Evolutionary conservation across 2,888 invertebrate genomes (phyloP), one percentile per base, ranked within the genome.

Genomic region (Sinhomidia bicolor): DNA sequence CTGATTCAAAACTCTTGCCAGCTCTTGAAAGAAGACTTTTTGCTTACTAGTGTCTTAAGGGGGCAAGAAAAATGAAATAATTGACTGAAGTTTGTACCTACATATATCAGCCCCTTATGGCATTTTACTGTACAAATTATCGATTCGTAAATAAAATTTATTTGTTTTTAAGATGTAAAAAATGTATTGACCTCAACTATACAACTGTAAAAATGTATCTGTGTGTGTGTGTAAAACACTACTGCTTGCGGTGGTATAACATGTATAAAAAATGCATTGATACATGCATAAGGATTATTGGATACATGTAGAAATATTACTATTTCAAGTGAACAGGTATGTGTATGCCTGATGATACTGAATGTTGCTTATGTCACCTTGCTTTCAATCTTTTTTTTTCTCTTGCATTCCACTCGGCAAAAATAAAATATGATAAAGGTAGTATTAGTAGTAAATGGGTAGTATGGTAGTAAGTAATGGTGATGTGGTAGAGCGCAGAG

Each of bases 341-440:
- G 26, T 10, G 12, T 14, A 2, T n/a, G 51, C 14, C n/a, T 51
- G 10, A n/a, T 65, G 65, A 2, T 65, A 65, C 36, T 65, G 65
- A 65, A 32, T 17, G 17, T 36, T 26, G 32, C 36, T 65, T 36
- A 65, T 65, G 65, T 65, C 65, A 65, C 65, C 65, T 65, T 65
- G 65, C 65, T 65, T 65, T 65, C 65, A 36, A 7, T 62, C 36
- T 65, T 36, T 17, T 32, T 14, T 36, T 1, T n/a, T 65, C 10
- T 9, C 7, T 26, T 23, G 1, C 14, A 57, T 57, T 32, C n/a
- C n/a, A n/a, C n/a, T n/a, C n/a, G n/a, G n/a, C n/a, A n/a, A 60
- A 1, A 60, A 14, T 0, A 14, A 62, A 32, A 32, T 60, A 32
- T 62, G 62, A 12, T 62, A 29, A 29, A 62, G 32, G 29, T 32